Percentiles rank a stretch among this genome's conserved stretches.
phyloP scores from a whole-genome alignment of 2,113 vertebrate genomes.

The Balaeniceps rex region DNA sequence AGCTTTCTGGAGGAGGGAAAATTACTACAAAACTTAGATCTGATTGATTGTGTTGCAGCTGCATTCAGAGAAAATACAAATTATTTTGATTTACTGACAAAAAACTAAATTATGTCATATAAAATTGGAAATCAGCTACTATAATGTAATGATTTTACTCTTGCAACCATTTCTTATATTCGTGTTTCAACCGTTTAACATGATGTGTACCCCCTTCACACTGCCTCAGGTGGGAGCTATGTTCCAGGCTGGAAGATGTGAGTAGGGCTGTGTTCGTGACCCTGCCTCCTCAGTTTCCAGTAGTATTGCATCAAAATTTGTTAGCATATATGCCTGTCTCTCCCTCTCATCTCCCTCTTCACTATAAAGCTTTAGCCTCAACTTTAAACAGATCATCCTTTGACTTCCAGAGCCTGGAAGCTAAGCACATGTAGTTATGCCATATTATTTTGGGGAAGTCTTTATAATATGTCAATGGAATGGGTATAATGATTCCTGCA shows the following conservation, averaged over 20 bases:
- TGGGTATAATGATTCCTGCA: background rate
- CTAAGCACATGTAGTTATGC: background rate
- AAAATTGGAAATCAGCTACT: background rate
- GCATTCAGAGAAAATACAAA: background rate
- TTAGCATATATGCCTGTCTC: background rate
- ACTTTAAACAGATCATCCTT: background rate
- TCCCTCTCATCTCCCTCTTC: background rate
- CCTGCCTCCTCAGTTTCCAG: background rate
- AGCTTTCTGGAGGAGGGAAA: background rate
- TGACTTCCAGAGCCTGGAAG: background rate
- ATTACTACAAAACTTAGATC: background rate
- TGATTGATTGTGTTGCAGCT: background rate
- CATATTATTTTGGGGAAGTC: background rate
- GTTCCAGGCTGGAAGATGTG: background rate
- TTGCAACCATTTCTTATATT: background rate
- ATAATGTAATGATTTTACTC: background rate
- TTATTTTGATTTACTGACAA: background rate
- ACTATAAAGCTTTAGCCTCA: background rate
- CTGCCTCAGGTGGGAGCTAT: background rate
- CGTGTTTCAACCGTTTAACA: background rate
- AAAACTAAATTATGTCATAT: background rate
- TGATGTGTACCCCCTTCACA: background rate
- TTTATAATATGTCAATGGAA: background rate
- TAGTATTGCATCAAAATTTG: background rate
- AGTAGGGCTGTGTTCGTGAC: background rate